Percentiles rank a stretch among this genome's conserved stretches.
These are phyloP conservation scores for Drosophila novamexicana DNA, from an alignment of 1,140 invertebrate genomes.

Conservation along the genomic window DNA sequence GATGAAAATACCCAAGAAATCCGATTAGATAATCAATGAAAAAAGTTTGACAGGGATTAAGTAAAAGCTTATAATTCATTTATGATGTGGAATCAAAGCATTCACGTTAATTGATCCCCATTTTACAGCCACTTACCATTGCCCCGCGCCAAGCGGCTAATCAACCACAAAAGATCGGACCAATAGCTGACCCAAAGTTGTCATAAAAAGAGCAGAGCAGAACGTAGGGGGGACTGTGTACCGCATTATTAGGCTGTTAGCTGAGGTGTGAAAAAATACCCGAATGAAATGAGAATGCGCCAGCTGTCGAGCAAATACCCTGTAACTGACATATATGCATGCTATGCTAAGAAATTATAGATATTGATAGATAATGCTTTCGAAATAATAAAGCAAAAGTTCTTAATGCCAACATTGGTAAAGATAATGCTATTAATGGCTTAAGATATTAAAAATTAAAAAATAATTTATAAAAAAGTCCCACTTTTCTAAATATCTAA, in stretches of 20 bases:
- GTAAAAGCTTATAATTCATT: constrained; percentile 19
- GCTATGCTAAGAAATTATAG: not conserved
- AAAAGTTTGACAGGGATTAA: not conserved
- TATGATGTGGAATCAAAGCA: constrained; percentile 9
- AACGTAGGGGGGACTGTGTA: not conserved
- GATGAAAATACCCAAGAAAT: not conserved
- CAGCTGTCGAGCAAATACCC: not conserved
- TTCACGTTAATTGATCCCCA: constrained; percentile 21
- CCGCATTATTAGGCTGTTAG: constrained; percentile 53
- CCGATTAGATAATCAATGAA: not conserved
- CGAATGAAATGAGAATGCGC: constrained; percentile 13
- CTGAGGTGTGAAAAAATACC: constrained; percentile 64
- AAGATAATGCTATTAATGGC: too few species aligned
- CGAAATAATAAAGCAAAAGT: too few species aligned
- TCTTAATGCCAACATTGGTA: too few species aligned
- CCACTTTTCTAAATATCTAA: too few species aligned
- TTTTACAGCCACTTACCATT: constrained; percentile 2
- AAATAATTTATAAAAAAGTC: too few species aligned
- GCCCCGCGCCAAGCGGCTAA: constrained; percentile 45
- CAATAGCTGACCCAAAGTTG: constrained; percentile 47
- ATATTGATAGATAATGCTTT: not conserved
- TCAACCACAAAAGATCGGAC: constrained; percentile 51
- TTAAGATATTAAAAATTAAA: too few species aligned
- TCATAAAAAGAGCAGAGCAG: constrained; percentile 34
- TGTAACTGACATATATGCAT: not conserved